A percentile compares a stretch with the other conserved stretches of the same genome.
phyloP scores from a whole-genome alignment of 2,797 vertebrate genomes.

The Balearica regulorum region DNA sequence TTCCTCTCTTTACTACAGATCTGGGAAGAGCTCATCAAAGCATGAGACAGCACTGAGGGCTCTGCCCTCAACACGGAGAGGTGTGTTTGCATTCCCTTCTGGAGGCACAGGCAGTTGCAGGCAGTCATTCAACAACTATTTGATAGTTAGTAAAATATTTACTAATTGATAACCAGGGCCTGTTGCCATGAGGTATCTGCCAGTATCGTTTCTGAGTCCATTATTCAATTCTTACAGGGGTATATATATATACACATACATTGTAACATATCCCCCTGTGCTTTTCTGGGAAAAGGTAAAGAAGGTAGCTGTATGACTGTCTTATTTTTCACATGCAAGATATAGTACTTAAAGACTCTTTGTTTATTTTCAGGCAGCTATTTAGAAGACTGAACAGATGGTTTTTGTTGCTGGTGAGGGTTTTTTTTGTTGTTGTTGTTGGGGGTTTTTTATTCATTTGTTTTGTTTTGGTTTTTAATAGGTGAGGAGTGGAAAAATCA shows the following conservation, averaged over 20 bases:
- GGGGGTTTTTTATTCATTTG: too few species aligned
- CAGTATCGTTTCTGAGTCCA: background rate
- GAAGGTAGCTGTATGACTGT: background rate
- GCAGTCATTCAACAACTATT: background rate
- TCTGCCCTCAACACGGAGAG: background rate
- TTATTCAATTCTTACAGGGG: background rate
- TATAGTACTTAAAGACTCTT: background rate
- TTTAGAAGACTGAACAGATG: background rate
- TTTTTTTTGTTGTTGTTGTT: background rate
- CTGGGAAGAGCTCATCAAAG: background rate
- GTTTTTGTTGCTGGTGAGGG: background rate
- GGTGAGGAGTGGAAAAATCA: background rate
- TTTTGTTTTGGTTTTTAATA: background rate
- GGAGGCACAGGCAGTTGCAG: background rate
- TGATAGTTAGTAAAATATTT: background rate
- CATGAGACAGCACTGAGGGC: background rate
- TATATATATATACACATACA: background rate
- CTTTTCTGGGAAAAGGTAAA: background rate
- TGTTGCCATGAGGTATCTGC: background rate
- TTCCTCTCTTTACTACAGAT: background rate
- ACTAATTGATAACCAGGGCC: background rate
- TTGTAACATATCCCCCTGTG: background rate
- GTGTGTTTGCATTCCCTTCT: background rate
- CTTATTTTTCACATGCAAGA: background rate
- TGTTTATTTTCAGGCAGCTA: background rate